These are phyloP conservation scores for Thymallus thymallus DNA, from an alignment of 2,113 vertebrate genomes.

Conservation along the genomic window DNA sequence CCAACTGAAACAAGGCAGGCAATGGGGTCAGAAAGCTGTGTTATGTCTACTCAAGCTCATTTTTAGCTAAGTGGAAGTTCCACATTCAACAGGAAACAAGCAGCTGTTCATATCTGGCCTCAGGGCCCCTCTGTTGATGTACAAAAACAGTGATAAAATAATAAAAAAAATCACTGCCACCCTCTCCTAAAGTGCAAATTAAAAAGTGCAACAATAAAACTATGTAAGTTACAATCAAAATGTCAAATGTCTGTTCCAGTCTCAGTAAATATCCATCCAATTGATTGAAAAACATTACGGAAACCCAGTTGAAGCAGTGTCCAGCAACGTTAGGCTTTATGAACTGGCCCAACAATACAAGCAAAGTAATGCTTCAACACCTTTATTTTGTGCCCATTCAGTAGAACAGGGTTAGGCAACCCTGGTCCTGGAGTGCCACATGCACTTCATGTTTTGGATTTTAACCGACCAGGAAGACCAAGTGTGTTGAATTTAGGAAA, in stretches of 20 bases:
- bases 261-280: slow-evolving; percentile 76
- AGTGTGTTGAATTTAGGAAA: too few relatives aligned
- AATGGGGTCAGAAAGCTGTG: slow-evolving; percentile 67
- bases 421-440: too few relatives aligned
- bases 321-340: slow-evolving; percentile 46
- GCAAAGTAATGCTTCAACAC: slow-evolving; percentile 60
- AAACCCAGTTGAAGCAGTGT: slow-evolving; percentile 57
- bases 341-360: slow-evolving; percentile 61
- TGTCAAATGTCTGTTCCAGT: slow-evolving; percentile 74
- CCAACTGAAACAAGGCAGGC: slow-evolving; percentile 73
- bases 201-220: slow-evolving; percentile 97
- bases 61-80: slow-evolving; percentile 70
- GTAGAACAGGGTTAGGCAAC: slow-evolving; percentile 60
- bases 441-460: too few relatives aligned
- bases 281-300: slow-evolving; percentile 64
- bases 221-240: slow-evolving; percentile 81
- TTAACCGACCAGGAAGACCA: too few relatives aligned
- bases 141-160: slow-evolving; percentile 97
- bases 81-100: slow-evolving; percentile 78
- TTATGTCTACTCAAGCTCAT: slow-evolving; percentile 75
- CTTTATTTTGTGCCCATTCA: slow-evolving; percentile 61
- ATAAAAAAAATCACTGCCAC: slow-evolving; percentile 95
- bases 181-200: slow-evolving; percentile 93
- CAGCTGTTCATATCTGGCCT: slow-evolving; percentile 75
- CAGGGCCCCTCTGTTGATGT: slow-evolving; percentile 81